A percentile compares a stretch with the other conserved stretches of the same genome.
phyloP scores from a whole-genome alignment of 1,140 invertebrate genomes.

The Reticulitermes speratus region DNA sequence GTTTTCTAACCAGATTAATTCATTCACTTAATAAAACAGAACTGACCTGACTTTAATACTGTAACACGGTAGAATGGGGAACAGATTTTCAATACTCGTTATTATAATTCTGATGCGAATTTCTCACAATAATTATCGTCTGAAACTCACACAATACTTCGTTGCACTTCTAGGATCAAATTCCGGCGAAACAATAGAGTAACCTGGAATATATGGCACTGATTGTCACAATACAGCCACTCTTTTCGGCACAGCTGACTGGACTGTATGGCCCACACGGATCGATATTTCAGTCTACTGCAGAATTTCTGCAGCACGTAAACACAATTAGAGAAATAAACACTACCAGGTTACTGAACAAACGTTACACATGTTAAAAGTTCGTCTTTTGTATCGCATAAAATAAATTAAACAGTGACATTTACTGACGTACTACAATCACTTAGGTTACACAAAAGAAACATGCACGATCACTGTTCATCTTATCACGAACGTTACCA shows the following conservation, averaged over 20 bases:
- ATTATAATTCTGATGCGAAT: neutral
- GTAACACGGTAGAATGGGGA: neutral
- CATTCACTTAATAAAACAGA: neutral
- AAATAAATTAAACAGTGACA: no score
- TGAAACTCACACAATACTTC: neutral
- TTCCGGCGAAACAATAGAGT: neutral
- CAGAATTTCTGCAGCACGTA: neutral
- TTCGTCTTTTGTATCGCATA: no score
- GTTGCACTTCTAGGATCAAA: neutral
- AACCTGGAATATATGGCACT: neutral
- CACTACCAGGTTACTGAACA: neutral
- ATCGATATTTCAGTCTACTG: neutral
- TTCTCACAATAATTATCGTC: neutral
- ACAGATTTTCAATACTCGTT: neutral
- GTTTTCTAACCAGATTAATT: neutral
- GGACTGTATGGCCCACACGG: neutral
- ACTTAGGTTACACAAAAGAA: no score
- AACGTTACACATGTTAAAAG: no score
- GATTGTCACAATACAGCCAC: neutral
- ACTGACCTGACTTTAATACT: neutral
- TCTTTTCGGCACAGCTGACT: neutral
- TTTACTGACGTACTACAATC: no score
- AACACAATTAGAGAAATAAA: neutral
- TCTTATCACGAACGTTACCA: no score
- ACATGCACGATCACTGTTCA: no score